Evolutionary conservation across 2,888 invertebrate genomes (phyloP), one percentile per base, ranked within the genome.

Genomic region (Coleophora flavipennella): DNA sequence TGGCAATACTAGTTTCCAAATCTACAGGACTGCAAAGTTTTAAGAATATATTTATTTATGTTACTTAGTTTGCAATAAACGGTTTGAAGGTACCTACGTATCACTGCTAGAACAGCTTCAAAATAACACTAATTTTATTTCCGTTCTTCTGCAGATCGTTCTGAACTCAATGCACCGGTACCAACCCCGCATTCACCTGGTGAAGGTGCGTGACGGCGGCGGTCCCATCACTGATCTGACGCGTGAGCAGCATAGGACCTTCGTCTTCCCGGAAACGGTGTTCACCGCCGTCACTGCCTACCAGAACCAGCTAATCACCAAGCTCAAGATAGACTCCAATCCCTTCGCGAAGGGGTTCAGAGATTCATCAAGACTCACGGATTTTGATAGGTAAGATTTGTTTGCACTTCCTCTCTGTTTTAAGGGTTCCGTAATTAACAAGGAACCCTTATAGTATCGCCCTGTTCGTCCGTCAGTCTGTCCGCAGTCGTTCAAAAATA

Each of bases 101-200:
- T n/a, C n/a, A n/a, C n/a, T n/a, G n/a, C n/a, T n/a, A n/a, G n/a
- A n/a, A n/a, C n/a, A n/a, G n/a, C n/a, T 8, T n/a, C n/a, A 29
- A 10, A 8, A 29, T 11, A 2, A 29, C 10, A 29, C 29, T 29
- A 29, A 29, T 11, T 9, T 10, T 2, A 7, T 11, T 8, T 31
- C 7, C 32, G 37, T 14, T 44, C 53, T 47, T 59, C 75, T 86
- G 29, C 92, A 99, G 99, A 95, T 99, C 62, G 97, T 99, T 41
- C 87, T 99, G 46, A 99, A 99, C 80, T 99, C 99, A 13, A 99
- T 99, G 99, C 99, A 99, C 84, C 94, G 97, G 64, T 99, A 99
- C 76, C 99, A 99, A 79, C 99, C 99, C 0, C 87, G 99, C 50
- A 96, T 99, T 67, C 99, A 99, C 84, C 87, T 99, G 59, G 96